Percentiles rank a stretch among this genome's conserved stretches.
Evolutionary conservation across 2,113 vertebrate genomes (phyloP).

Genomic region (Procapra przewalskii): DNA sequence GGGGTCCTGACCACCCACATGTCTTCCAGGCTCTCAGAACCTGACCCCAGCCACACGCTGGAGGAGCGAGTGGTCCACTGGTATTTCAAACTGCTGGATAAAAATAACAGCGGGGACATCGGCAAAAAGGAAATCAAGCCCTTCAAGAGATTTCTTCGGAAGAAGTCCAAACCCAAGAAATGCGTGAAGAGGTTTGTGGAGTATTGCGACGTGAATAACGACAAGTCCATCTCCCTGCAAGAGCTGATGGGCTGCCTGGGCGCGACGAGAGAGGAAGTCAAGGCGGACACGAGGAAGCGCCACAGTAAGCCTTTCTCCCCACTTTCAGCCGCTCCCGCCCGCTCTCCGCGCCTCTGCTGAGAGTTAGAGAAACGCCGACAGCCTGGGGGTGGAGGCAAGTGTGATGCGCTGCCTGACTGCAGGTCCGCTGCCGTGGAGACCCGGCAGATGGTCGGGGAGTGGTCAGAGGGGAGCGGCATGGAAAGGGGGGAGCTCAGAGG

Average conservation of each 20-base stretch:
- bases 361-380: rapidly evolving
- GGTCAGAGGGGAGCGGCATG: rapidly evolving
- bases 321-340: rapidly evolving
- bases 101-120: conserved; percentile 93
- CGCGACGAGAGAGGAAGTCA: conserved; percentile 90
- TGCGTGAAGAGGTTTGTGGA: conserved; percentile 98
- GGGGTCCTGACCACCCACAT: neutral
- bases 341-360: rapidly evolving
- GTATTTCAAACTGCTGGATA: conserved; percentile 96
- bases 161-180: conserved; percentile 97
- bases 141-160: conserved; percentile 94
- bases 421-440: rapidly evolving
- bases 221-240: conserved; percentile 92
- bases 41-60: conserved; percentile 95
- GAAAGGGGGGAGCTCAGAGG: rapidly evolving
- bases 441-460: rapidly evolving
- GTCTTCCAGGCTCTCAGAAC: conserved; percentile 88
- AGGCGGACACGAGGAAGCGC: conserved; percentile 73
- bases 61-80: conserved; percentile 97
- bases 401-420: rapidly evolving
- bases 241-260: conserved; percentile 97
- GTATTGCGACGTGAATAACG: conserved; percentile 93
- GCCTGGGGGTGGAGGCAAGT: rapidly evolving
- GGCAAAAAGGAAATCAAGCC: conserved; percentile 98
- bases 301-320: conserved; percentile 72